Evolutionary conservation across 2,113 vertebrate species (phyloP).

Genomic region (Toxotes chatareus): DNA sequence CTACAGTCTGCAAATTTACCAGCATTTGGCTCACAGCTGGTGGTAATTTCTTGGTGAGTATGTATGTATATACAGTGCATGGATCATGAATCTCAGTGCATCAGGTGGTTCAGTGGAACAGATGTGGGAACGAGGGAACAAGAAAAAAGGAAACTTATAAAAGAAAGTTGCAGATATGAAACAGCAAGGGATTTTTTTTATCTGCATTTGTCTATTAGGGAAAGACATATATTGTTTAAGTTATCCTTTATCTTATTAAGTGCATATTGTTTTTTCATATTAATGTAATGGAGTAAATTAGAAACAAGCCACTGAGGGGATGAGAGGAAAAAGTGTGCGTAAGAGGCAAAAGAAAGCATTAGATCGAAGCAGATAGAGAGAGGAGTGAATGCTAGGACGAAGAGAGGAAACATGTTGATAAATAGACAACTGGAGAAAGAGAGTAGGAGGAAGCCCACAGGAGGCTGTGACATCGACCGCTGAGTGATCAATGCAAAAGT

Average conservation of each 20-base stretch:
- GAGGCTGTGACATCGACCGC: slow-evolving; percentile 49
- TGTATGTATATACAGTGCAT: slow-evolving; percentile 4
- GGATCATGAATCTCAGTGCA: slow-evolving; percentile 22
- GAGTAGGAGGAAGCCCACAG: slow-evolving; percentile 19
- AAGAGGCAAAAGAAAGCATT: not conserved
- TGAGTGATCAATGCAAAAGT: slow-evolving; percentile 55
- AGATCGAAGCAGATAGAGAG: slow-evolving; percentile 9
- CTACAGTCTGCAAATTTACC: slow-evolving; percentile 29
- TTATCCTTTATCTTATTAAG: not conserved
- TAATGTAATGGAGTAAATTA: not conserved
- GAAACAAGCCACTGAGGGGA: not conserved
- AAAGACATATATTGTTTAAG: not conserved
- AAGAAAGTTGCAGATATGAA: not conserved
- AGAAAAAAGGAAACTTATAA: not conserved
- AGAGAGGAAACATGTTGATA: slow-evolving; percentile 42
- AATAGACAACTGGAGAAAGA: slow-evolving; percentile 12
- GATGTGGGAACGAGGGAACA: not conserved
- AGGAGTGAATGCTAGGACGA: not conserved
- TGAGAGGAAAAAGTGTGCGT: not conserved
- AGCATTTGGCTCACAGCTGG: slow-evolving; percentile 61
- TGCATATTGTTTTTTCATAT: not conserved
- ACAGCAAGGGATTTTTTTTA: not conserved
- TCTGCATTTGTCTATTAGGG: not conserved
- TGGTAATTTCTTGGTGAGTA: slow-evolving; percentile 24
- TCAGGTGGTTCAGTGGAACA: slow-evolving; percentile 36